A percentile compares a stretch with the other conserved stretches of the same genome.
These are phyloP conservation scores for Monopterus albus DNA, from an alignment of 2,113 vertebrate species.

Conservation along the genomic window DNA sequence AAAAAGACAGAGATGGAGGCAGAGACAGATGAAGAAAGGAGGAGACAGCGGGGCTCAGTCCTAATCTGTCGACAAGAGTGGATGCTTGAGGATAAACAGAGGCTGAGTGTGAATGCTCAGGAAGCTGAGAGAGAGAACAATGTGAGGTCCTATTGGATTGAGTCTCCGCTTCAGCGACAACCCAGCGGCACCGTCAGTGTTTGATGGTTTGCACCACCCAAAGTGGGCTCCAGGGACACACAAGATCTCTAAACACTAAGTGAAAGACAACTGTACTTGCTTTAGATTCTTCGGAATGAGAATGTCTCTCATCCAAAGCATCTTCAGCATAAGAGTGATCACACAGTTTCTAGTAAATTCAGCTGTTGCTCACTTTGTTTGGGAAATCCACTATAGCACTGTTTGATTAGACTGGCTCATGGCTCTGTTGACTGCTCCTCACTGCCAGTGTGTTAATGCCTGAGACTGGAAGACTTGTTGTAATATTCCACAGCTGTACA, in stretches of 20 bases:
- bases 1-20: constrained; percentile 66
- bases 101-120: constrained; percentile 61
- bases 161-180: constrained; percentile 26
- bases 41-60: constrained; percentile 71
- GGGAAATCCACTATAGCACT: too few relatives aligned
- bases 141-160: constrained; percentile 24
- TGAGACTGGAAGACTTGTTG: too few relatives aligned
- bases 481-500: too few relatives aligned
- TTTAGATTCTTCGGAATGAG: constrained; percentile 1
- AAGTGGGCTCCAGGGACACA: constrained; percentile 34
- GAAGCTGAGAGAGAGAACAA: constrained; percentile 16
- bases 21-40: constrained; percentile 62
- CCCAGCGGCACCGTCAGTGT: constrained; percentile 58
- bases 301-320: too few relatives aligned
- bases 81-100: constrained; percentile 73
- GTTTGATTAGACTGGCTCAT: too few relatives aligned
- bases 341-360: too few relatives aligned
- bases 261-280: neutral
- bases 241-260: neutral
- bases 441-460: too few relatives aligned
- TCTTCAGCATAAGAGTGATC: too few relatives aligned
- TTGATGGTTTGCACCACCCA: constrained; percentile 54
- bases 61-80: constrained; percentile 74
- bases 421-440: too few relatives aligned
- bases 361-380: too few relatives aligned